These are phyloP conservation scores for Mellivora capensis DNA, from an alignment of 2,113 vertebrate species.

Conservation along the genomic window DNA sequence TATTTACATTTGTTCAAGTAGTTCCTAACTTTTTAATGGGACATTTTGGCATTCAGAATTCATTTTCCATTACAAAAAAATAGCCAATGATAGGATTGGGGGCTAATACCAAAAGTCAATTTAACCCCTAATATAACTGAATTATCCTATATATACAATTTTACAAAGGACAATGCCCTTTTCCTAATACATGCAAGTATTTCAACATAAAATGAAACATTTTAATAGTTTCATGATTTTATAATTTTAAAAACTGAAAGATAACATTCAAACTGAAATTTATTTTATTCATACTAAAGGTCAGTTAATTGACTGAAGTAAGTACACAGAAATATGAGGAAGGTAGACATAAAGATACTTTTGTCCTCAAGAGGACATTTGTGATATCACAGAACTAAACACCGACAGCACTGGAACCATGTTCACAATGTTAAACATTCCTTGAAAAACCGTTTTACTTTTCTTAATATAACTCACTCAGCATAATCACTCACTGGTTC, in stretches of 20 bases:
- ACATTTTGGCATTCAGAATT: neutral
- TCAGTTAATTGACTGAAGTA: neutral
- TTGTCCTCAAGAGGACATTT: neutral
- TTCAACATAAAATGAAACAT: neutral
- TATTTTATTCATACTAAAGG: slow-evolving; percentile 40
- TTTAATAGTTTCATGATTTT: slow-evolving; percentile 21
- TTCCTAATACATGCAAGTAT: slow-evolving; percentile 8
- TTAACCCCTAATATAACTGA: slow-evolving; percentile 23
- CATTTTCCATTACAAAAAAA: slow-evolving; percentile 20
- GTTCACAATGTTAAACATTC: neutral
- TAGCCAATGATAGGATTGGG: neutral
- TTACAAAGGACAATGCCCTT: neutral
- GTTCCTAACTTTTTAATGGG: slow-evolving; percentile 23
- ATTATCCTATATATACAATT: neutral
- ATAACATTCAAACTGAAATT: slow-evolving; percentile 31
- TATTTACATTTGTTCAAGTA: neutral
- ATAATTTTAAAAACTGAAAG: slow-evolving; percentile 26
- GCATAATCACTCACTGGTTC: neutral
- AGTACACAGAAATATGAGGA: neutral
- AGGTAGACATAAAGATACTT: neutral
- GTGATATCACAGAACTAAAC: neutral
- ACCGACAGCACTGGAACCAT: neutral
- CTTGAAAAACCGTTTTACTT: neutral
- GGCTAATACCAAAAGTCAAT: slow-evolving; percentile 9
- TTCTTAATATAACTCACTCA: slow-evolving; percentile 20